A percentile compares a stretch with the other conserved stretches of the same genome.
These are phyloP conservation scores for Nibea coibor DNA, from an alignment of 2,113 vertebrate species.

Conservation along the genomic window DNA sequence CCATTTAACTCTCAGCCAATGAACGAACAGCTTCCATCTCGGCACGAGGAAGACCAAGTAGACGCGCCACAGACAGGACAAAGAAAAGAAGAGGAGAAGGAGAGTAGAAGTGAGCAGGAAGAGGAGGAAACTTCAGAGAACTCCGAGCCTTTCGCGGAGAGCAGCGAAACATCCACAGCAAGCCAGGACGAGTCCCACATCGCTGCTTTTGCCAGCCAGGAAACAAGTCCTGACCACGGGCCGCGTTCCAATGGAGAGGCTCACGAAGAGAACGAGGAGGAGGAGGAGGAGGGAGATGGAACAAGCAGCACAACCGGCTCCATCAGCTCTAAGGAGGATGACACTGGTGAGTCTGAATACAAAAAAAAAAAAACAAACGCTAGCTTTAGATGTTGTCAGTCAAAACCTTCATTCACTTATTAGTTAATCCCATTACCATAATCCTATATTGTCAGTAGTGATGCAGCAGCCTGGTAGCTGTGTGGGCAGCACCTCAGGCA, in stretches of 20 bases:
- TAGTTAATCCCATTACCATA: slow-evolving; percentile 12
- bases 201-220: slow-evolving; percentile 22
- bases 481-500: slow-evolving; percentile 29
- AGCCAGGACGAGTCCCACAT: slow-evolving; percentile 54
- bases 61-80: slow-evolving; percentile 43
- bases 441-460: background rate
- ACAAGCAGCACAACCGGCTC: slow-evolving; percentile 74
- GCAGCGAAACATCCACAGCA: slow-evolving; percentile 74
- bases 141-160: slow-evolving; percentile 77
- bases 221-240: slow-evolving; percentile 69
- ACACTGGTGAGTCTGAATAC: slow-evolving; percentile 84
- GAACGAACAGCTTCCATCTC: slow-evolving; percentile 24
- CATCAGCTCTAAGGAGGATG: slow-evolving; percentile 82
- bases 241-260: slow-evolving; percentile 68
- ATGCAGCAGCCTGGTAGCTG: slow-evolving; percentile 19
- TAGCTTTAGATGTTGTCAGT: background rate
- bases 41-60: slow-evolving; percentile 58
- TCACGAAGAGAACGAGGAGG: slow-evolving; percentile 67
- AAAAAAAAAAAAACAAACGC: background rate
- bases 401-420: slow-evolving; percentile 6
- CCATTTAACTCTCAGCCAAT: slow-evolving; percentile 54
- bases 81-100: slow-evolving; percentile 60
- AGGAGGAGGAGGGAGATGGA: slow-evolving; percentile 80
- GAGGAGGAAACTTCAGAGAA: slow-evolving; percentile 72
- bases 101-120: slow-evolving; percentile 55